These are phyloP conservation scores for Volucella bombylans DNA, from an alignment of 2,888 invertebrate genomes.

Conservation along the genomic window DNA sequence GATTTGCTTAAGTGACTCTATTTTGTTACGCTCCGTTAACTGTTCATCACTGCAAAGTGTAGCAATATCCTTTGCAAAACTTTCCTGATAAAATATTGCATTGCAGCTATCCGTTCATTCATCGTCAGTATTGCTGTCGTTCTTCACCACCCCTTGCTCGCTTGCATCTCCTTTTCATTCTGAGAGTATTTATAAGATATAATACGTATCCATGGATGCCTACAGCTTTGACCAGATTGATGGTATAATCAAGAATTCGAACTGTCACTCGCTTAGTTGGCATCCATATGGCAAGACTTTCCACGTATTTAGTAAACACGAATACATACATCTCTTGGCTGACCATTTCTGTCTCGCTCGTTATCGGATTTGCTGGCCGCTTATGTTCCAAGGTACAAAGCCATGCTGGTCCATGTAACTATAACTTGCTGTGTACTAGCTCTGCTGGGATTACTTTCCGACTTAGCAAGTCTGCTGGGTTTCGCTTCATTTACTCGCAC, in stretches of 20 bases:
- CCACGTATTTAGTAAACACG: no score
- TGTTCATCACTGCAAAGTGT: no score
- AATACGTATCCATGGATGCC: no score
- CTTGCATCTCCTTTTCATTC: not conserved
- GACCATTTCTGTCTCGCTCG: not conserved
- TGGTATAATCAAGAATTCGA: not conserved
- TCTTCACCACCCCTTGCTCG: not conserved
- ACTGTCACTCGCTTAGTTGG: not conserved
- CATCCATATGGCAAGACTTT: no score
- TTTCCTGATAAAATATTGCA: no score
- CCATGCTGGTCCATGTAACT: not conserved
- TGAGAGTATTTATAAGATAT: not conserved
- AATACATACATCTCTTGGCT: no score
- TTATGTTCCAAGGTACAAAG: not conserved
- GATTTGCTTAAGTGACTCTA: no score
- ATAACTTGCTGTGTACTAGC: not conserved
- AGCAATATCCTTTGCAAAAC: no score
- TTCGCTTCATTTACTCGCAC: slow-evolving; percentile 1
- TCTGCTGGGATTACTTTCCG: not conserved
- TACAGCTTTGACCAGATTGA: not conserved
- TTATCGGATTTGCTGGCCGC: slow-evolving; percentile 11
- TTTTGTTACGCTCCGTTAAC: no score
- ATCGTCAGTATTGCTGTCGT: not conserved
- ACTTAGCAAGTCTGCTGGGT: not conserved
- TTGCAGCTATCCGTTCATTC: not conserved